Percentiles rank a stretch among this genome's conserved stretches.
Evolutionary conservation across 2,888 invertebrate species (phyloP).

Genomic region (Zaprionus obscuricornis): DNA sequence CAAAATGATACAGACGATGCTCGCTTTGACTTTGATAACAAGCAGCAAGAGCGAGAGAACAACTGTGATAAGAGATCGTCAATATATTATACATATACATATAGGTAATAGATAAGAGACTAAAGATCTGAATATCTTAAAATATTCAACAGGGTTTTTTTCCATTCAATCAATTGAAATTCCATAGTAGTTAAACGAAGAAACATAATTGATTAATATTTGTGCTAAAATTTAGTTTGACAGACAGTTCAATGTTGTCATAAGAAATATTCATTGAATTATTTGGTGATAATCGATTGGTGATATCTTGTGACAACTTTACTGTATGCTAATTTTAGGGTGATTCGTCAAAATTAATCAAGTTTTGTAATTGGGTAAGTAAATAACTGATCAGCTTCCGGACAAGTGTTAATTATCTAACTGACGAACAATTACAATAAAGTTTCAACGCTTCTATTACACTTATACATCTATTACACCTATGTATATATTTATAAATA

Average conservation of each 20-base stretch:
- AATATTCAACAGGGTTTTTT: constrained; percentile 42
- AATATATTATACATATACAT: not conserved
- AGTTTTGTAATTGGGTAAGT: not conserved
- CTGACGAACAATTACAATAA: not conserved
- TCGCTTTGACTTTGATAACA: constrained; percentile 16
- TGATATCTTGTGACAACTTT: constrained; percentile 31
- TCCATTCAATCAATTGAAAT: constrained; percentile 41
- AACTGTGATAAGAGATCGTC: too few relatives aligned
- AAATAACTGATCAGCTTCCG: constrained; percentile 12
- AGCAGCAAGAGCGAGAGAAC: not conserved
- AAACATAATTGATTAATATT: constrained; percentile 49
- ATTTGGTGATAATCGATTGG: constrained; percentile 23
- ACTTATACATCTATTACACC: too few relatives aligned
- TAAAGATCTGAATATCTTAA: not conserved
- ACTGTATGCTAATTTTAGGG: not conserved
- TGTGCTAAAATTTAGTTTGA: constrained; percentile 30
- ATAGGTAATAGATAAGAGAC: constrained; percentile 23
- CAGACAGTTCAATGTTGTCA: not conserved
- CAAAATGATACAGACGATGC: too few relatives aligned
- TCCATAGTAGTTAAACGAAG: constrained; percentile 8
- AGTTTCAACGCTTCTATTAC: not conserved
- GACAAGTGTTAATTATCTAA: constrained; percentile 31
- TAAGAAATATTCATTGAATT: not conserved
- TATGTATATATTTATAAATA: not conserved
- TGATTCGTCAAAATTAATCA: not conserved